Conservation (phyloP, 2,888 invertebrate genomes). For the Harpagoxenus sublaevis region DNA sequence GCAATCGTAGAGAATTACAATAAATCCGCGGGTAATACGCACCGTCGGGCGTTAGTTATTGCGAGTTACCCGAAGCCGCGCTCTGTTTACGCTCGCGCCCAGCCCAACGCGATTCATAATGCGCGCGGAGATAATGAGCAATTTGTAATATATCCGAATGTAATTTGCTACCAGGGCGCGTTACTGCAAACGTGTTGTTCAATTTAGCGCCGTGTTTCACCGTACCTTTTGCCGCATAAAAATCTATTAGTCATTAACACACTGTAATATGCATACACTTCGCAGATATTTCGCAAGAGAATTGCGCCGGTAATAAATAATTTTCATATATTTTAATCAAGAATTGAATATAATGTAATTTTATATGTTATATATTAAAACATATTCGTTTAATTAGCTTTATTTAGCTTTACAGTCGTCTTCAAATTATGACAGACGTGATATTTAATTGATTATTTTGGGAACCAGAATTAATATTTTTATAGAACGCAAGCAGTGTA, state of each 20-base stretch:
- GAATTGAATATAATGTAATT: constrained; percentile 23
- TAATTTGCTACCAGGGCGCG: constrained; percentile 70
- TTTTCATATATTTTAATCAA: constrained; percentile 41
- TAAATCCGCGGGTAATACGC: constrained; percentile 84
- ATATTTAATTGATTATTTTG: constrained; percentile 28
- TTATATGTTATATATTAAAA: constrained; percentile 20
- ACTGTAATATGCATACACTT: background rate
- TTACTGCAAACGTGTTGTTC: constrained; percentile 65
- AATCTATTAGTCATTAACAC: constrained; percentile 58
- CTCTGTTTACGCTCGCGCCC: constrained; percentile 81
- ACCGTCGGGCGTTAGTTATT: constrained; percentile 81
- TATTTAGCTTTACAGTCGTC: background rate
- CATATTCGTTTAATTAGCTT: background rate
- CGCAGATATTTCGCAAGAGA: constrained; percentile 24
- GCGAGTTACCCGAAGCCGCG: constrained; percentile 80
- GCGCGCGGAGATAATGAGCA: constrained; percentile 83
- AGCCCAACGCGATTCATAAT: constrained; percentile 82
- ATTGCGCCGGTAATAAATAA: constrained; percentile 30
- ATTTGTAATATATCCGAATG: constrained; percentile 83
- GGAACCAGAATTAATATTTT: background rate
- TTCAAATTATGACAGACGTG: background rate
- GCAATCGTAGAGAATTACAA: constrained; percentile 85
- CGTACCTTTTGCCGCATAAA: constrained; percentile 54
- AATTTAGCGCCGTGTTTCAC: constrained; percentile 67
- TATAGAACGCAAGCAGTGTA: background rate